Base-by-base conservation (phyloP, 2,888 invertebrate genomes). In the Microplitis manilae region DNA sequence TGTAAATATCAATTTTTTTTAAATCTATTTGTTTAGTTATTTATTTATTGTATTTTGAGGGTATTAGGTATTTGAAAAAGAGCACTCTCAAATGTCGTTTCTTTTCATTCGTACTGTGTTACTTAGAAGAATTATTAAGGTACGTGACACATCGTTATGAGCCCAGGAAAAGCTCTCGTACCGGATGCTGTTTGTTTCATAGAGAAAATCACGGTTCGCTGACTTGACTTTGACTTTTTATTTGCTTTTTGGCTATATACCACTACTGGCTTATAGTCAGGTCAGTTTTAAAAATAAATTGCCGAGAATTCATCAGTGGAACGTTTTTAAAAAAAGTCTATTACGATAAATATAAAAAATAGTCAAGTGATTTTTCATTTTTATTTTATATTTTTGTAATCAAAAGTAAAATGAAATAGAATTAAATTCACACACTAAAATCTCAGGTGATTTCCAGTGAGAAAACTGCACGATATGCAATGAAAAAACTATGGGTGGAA, bases 71-170 rank as follows among this genome's bases (percentile, higher is more conserved):
- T 30, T 75, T 75, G 68, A 41, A 38, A 62, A 15, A 62, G 13
- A 62, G 61, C 39, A 30, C 59, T 67, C 67, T 60, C 67, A 76
- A 76, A 71, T 72, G 61, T 39, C 67, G 13, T 76, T 71, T 65
- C 60, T 70, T 76, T 76, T 76, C 67, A 72, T 59, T 65, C 64
- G 65, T 59, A 30, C 13, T 60, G 20, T 20, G n/a, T 38, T 64
- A 65, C 50, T 40, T 70, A 30, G 17, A 50, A 72, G 67, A 76
- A 72, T 76, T 67, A 72, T 76, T 76, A 76, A 71, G 71, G 65
- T 20, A 50, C 64, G 60, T 41, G 65, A 67, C 65, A 70, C 65
- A 67, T 30, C 70, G 70, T 40, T 70, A 59, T 30, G 15, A 17
- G 41, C 38, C 41, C 50, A 62, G 62, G 30, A 69, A 50, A 64